These are phyloP conservation scores for Porites rus DNA, from an alignment of 92 coral and sea anemone genomes.

Conservation along the genomic window DNA sequence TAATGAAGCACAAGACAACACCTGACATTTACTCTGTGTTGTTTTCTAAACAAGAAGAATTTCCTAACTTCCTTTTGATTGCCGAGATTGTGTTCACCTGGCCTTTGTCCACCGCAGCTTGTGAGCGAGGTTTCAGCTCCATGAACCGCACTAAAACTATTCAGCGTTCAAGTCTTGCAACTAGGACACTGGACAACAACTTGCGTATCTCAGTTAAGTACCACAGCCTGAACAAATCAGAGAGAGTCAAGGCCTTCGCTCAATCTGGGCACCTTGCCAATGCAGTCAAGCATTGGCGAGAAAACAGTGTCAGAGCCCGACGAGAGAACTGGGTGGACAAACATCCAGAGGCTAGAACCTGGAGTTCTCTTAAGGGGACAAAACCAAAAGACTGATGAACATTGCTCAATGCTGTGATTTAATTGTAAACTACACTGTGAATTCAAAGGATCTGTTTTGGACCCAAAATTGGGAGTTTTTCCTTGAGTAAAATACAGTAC, in stretches of 20 bases:
- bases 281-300: conserved; percentile 24
- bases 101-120: conserved; percentile 34
- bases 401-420: not conserved
- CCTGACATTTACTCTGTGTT: conserved; percentile 19
- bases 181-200: conserved; percentile 22
- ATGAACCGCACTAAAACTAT: conserved; percentile 22
- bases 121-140: conserved; percentile 16
- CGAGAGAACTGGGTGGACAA: conserved; percentile 26
- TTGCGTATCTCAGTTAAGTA: conserved; percentile 9
- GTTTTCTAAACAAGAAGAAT: conserved; percentile 22
- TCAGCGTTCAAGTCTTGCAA: conserved; percentile 12
- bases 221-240: conserved; percentile 16
- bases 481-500: not conserved
- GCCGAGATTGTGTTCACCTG: conserved; percentile 32
- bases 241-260: conserved; percentile 12
- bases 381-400: conserved; percentile 5
- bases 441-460: not conserved
- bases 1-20: conserved; percentile 14
- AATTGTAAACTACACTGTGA: not conserved
- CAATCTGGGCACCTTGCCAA: conserved; percentile 21
- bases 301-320: conserved; percentile 6
- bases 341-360: conserved; percentile 22
- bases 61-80: not conserved
- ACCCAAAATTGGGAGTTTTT: not conserved
- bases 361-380: conserved; percentile 31